phyloP scores from a whole-genome alignment of 2,113 vertebrate species.

The Nycticorax nycticorax region DNA sequence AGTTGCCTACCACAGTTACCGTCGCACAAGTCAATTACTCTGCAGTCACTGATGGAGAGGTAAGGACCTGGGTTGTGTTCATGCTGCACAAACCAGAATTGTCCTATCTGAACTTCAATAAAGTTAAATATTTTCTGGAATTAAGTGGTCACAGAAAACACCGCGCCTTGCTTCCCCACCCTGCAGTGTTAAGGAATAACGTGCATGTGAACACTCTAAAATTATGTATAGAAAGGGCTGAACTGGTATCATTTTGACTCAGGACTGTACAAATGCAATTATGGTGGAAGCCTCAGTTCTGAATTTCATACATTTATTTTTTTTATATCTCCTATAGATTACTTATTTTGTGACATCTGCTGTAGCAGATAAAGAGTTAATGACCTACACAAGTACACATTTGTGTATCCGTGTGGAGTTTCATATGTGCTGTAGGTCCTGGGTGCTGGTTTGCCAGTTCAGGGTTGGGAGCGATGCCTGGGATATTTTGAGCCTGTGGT shows the following conservation, averaged over 20 bases:
- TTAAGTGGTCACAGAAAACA: not conserved
- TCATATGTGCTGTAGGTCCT: not conserved
- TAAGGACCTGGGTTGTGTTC: constrained; percentile 42
- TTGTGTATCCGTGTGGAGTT: fast-evolving
- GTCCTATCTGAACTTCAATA: not conserved
- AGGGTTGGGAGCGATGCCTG: not conserved
- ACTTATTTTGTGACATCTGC: not conserved
- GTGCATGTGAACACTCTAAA: fast-evolving
- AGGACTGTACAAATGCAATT: too few relatives aligned
- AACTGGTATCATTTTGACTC: fast-evolving
- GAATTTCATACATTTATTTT: not conserved
- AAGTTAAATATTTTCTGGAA: not conserved
- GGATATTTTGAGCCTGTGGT: not conserved
- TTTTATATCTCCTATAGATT: not conserved
- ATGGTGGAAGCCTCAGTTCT: not conserved
- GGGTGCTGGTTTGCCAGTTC: not conserved
- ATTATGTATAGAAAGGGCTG: not conserved
- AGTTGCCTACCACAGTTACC: constrained; percentile 92
- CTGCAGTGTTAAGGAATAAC: too few relatives aligned
- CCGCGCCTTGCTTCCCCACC: not conserved
- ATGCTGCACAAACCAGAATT: not conserved
- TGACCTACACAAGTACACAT: not conserved
- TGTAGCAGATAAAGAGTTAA: not conserved
- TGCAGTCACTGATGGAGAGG: constrained; percentile 93
- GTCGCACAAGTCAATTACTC: constrained; percentile 98